These are phyloP conservation scores for Neolamprologus hecqui DNA, from an alignment of 2,113 vertebrate genomes.

Conservation along the genomic window DNA sequence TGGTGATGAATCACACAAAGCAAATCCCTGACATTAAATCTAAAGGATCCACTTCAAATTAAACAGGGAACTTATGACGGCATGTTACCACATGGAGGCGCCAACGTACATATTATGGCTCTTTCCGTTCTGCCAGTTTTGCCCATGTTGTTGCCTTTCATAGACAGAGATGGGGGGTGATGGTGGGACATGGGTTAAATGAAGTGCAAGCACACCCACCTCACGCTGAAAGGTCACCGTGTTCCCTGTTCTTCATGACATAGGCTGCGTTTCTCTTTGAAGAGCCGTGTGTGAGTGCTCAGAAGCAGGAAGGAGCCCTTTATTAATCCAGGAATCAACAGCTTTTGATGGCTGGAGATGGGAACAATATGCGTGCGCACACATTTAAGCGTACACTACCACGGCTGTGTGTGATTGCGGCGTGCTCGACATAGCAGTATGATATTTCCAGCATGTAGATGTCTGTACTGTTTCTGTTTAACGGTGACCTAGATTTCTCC, in stretches of 20 bases:
- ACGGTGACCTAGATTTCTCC: conserved; percentile 51
- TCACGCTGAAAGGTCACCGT: conserved; percentile 10
- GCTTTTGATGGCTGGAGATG: conserved; percentile 3
- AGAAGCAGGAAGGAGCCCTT: not conserved
- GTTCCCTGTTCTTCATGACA: not conserved
- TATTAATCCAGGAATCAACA: conserved; percentile 19
- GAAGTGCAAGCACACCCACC: conserved; percentile 16
- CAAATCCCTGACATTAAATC: not conserved
- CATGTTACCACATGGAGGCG: conserved; percentile 79
- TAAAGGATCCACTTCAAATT: not conserved
- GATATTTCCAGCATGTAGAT: conserved; percentile 5
- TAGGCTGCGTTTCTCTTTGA: conserved; percentile 14
- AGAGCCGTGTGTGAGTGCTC: conserved; percentile 21
- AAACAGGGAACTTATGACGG: conserved; percentile 28
- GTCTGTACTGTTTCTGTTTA: conserved; percentile 10
- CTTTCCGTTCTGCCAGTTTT: not conserved
- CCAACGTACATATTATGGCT: conserved; percentile 45
- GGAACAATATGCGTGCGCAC: not conserved
- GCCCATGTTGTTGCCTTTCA: not conserved
- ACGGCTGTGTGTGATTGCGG: not conserved
- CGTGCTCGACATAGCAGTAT: not conserved
- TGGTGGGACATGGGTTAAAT: conserved; percentile 14
- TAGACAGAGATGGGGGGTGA: not conserved
- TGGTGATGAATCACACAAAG: not conserved
- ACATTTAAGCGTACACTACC: not conserved